Evolutionary conservation across 2,888 invertebrate species (phyloP).

Genomic region (Campoplex nolae): DNA sequence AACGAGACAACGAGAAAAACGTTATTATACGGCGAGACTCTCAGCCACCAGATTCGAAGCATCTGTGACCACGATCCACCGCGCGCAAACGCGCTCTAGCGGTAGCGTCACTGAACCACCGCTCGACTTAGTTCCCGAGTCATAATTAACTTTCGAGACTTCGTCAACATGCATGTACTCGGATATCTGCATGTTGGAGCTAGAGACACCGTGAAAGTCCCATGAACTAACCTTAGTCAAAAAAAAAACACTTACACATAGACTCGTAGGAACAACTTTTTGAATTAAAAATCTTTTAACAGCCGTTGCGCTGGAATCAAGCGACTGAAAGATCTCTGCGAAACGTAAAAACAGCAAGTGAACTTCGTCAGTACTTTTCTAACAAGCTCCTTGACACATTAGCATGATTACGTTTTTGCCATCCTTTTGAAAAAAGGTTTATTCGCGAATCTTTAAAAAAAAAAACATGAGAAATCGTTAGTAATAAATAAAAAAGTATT

Average conservation of each 20-base stretch:
- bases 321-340: slow-evolving; percentile 46
- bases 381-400: slow-evolving; percentile 57
- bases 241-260: not conserved
- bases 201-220: slow-evolving; percentile 20
- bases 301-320: slow-evolving; percentile 38
- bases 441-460: not conserved
- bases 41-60: slow-evolving; percentile 54
- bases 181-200: slow-evolving; percentile 49
- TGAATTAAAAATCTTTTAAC: slow-evolving; percentile 12
- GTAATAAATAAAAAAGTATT: not conserved
- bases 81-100: slow-evolving; percentile 25
- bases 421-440: slow-evolving; percentile 49
- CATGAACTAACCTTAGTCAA: slow-evolving; percentile 19
- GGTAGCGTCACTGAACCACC: slow-evolving; percentile 40
- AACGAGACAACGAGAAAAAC: slow-evolving; percentile 49
- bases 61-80: slow-evolving; percentile 46
- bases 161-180: slow-evolving; percentile 17
- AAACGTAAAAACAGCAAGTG: slow-evolving; percentile 47
- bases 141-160: slow-evolving; percentile 59
- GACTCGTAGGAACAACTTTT: not conserved
- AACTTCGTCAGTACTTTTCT: slow-evolving; percentile 44
- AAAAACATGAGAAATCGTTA: not conserved
- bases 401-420: slow-evolving; percentile 58
- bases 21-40: slow-evolving; percentile 49
- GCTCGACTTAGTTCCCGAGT: slow-evolving; percentile 27